phyloP scores from a whole-genome alignment of 1,140 invertebrate species.

The Drosophila prosaltans region DNA sequence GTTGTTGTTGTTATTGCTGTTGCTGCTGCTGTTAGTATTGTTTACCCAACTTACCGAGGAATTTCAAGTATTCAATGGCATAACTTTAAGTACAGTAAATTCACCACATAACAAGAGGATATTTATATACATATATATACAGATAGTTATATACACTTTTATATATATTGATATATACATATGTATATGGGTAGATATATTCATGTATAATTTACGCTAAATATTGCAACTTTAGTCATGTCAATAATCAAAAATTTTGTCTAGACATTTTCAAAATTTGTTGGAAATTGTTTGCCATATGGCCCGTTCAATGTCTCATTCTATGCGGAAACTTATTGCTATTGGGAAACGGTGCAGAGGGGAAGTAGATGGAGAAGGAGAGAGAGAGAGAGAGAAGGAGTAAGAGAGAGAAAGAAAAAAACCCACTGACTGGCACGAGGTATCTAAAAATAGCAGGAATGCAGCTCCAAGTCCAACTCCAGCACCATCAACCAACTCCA shows the following conservation, averaged over 20 bases:
- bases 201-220: not conserved
- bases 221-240: not conserved
- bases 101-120: constrained; percentile 2
- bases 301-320: constrained; percentile 2
- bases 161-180: not conserved
- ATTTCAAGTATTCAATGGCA: constrained; percentile 56
- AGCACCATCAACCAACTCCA: constrained; percentile 4
- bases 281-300: constrained; percentile 15
- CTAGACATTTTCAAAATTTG: constrained; percentile 1
- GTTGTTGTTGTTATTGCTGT: constrained; percentile 8
- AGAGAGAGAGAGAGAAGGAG: not conserved
- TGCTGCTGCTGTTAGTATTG: constrained; percentile 38
- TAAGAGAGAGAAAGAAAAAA: constrained; percentile 22
- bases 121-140: constrained; percentile 18
- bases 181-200: not conserved
- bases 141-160: not conserved
- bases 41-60: constrained; percentile 42
- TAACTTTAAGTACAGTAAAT: constrained; percentile 65
- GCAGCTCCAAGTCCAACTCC: constrained; percentile 51
- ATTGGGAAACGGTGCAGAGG: constrained; percentile 15
- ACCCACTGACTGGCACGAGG: constrained; percentile 64
- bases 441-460: constrained; percentile 79
- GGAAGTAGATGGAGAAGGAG: not conserved
- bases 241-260: constrained; percentile 28
- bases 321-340: constrained; percentile 24